These are phyloP conservation scores for Anticlea derivata DNA, from an alignment of 2,888 invertebrate genomes.

Conservation along the genomic window DNA sequence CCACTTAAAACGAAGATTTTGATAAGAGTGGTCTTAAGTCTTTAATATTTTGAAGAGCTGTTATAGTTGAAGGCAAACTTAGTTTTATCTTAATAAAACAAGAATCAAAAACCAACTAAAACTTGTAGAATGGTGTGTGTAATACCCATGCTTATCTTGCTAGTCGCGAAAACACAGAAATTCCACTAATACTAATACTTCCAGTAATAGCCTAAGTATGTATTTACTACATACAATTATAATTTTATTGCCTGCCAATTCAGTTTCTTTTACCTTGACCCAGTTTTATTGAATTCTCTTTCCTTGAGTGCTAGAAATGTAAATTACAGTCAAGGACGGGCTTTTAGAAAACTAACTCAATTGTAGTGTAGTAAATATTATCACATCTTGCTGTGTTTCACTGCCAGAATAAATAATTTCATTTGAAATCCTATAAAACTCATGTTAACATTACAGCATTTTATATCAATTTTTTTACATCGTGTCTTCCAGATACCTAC, in stretches of 20 bases:
- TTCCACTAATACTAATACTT: conserved; percentile 14
- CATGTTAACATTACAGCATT: too few relatives aligned
- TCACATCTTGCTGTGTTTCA: too few relatives aligned
- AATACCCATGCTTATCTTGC: background rate
- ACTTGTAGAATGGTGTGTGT: conserved; percentile 14
- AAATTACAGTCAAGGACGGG: background rate
- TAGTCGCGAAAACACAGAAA: background rate
- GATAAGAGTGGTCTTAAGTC: conserved; percentile 4
- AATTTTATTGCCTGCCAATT: conserved; percentile 28
- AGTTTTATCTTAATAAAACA: conserved; percentile 23
- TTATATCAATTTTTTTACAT: too few relatives aligned
- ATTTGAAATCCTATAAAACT: too few relatives aligned
- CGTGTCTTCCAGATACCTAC: background rate
- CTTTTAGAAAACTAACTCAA: too few relatives aligned
- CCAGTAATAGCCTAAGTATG: conserved; percentile 17
- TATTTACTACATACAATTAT: conserved; percentile 19
- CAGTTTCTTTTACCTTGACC: conserved; percentile 41
- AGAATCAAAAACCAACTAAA: conserved; percentile 28
- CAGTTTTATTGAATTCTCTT: conserved; percentile 25
- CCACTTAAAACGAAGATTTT: conserved; percentile 3
- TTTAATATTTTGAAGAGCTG: conserved; percentile 5
- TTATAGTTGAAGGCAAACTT: conserved; percentile 9
- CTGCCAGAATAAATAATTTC: too few relatives aligned
- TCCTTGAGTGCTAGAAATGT: conserved; percentile 4
- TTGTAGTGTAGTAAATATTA: too few relatives aligned